Evolutionary conservation across 2,797 vertebrate genomes (phyloP).

Genomic region (Sebastes vulpes): DNA sequence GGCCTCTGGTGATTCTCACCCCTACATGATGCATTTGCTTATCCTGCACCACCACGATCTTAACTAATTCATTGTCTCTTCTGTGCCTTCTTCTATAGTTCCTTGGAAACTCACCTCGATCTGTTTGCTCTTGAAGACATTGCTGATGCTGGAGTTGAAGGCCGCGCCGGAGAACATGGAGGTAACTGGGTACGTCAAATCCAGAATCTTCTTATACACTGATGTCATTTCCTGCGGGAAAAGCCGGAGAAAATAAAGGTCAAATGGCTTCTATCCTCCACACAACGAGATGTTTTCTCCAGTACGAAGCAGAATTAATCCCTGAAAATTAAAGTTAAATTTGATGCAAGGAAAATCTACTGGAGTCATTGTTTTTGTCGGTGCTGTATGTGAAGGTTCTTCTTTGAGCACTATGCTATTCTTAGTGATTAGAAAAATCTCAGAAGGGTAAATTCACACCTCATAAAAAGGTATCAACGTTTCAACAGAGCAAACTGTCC

Average conservation of each 20-base stretch:
- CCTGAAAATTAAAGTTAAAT: background rate
- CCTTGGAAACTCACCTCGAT: slow-evolving; percentile 88
- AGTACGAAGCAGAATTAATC: background rate
- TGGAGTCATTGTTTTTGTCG: background rate
- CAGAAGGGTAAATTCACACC: background rate
- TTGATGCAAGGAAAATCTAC: background rate
- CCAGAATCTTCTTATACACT: slow-evolving; percentile 90
- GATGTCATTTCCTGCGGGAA: slow-evolving; percentile 92
- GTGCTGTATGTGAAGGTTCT: background rate
- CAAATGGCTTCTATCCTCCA: background rate
- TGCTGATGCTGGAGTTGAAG: slow-evolving; percentile 92
- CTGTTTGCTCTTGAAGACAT: slow-evolving; percentile 93
- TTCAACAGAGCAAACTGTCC: background rate
- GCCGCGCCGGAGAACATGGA: slow-evolving; percentile 96
- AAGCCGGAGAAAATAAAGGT: background rate
- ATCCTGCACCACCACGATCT: background rate
- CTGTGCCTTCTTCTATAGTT: background rate
- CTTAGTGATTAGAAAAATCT: background rate
- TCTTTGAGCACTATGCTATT: background rate
- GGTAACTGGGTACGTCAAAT: slow-evolving; percentile 95
- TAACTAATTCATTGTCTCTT: background rate
- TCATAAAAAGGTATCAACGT: background rate
- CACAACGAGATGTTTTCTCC: background rate
- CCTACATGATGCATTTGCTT: background rate
- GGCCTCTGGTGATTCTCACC: background rate